Conservation (phyloP, 2,797 vertebrate species). For the Poeciliopsis turneri region DNA sequence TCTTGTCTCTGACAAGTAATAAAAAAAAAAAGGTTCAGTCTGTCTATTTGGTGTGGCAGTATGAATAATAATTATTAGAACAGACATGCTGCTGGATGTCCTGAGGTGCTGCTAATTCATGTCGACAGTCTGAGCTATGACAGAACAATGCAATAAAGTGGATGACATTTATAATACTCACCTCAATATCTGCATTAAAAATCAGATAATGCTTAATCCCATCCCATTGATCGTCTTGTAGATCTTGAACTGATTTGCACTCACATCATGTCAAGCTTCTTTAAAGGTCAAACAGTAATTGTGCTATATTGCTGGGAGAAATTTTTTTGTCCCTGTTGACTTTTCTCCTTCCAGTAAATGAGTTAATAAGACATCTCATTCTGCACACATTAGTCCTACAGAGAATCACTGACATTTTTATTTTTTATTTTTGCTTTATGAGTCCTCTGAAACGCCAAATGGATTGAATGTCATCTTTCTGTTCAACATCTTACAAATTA, state of each 20-base stretch:
- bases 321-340: background rate
- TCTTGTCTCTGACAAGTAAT: background rate
- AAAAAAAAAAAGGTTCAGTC: background rate
- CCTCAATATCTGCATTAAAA: background rate
- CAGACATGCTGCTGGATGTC: constrained; percentile 1
- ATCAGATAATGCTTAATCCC: constrained; percentile 11
- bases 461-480: background rate
- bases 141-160: constrained; percentile 6
- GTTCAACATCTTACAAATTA: background rate
- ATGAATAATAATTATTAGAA: constrained; percentile 6
- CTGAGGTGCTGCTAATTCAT: background rate
- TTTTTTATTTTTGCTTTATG: background rate
- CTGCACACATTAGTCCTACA: constrained; percentile 11
- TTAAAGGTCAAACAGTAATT: constrained; percentile 12
- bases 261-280: constrained; percentile 4
- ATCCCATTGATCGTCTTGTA: constrained; percentile 10
- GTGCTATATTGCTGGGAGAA: background rate
- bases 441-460: background rate
- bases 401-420: background rate
- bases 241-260: constrained; percentile 11
- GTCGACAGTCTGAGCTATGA: background rate
- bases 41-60: constrained; percentile 8
- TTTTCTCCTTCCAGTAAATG: constrained; percentile 14
- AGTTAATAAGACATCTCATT: constrained; percentile 19
- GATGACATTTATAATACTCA: constrained; percentile 11